These are phyloP conservation scores for Lasiurus cinereus DNA, from an alignment of 2,113 vertebrate genomes.

Conservation along the genomic window DNA sequence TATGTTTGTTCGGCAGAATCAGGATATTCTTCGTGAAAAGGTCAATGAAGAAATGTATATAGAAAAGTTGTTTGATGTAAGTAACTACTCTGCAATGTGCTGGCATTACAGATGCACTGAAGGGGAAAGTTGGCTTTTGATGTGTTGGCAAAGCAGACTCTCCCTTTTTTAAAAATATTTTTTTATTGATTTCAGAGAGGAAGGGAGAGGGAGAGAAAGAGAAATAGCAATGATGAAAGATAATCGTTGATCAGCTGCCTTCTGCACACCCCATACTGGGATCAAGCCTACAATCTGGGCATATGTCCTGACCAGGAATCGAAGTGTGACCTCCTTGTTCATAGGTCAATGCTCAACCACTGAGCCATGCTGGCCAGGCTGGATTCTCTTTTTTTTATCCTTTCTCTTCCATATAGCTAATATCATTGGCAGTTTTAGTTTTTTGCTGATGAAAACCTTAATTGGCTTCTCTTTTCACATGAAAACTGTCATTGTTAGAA, in stretches of 20 bases:
- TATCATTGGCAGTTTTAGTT: slow-evolving; percentile 40
- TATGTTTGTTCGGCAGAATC: slow-evolving; percentile 97
- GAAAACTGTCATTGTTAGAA: slow-evolving; percentile 57
- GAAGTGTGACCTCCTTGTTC: too few relatives aligned
- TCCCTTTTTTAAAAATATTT: too few relatives aligned
- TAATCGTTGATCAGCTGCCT: too few relatives aligned
- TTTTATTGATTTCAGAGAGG: too few relatives aligned
- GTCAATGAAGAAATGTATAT: slow-evolving; percentile 96
- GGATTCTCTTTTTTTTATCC: background rate
- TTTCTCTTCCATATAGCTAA: slow-evolving; percentile 45
- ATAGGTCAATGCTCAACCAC: too few relatives aligned
- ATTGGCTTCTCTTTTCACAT: slow-evolving; percentile 59
- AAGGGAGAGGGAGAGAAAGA: too few relatives aligned
- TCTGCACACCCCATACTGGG: too few relatives aligned
- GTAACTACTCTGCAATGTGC: slow-evolving; percentile 83
- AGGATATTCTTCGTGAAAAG: slow-evolving; percentile 96
- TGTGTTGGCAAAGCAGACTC: background rate
- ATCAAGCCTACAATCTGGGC: too few relatives aligned
- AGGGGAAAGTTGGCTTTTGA: slow-evolving; percentile 64
- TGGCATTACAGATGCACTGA: background rate
- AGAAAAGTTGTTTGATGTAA: slow-evolving; percentile 97
- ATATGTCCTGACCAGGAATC: too few relatives aligned
- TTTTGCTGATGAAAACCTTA: slow-evolving; percentile 57
- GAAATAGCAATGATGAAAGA: too few relatives aligned
- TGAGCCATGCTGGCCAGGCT: too few relatives aligned